Evolutionary conservation across 2,888 invertebrate species (phyloP).

Genomic region (Hemithea aestivaria): DNA sequence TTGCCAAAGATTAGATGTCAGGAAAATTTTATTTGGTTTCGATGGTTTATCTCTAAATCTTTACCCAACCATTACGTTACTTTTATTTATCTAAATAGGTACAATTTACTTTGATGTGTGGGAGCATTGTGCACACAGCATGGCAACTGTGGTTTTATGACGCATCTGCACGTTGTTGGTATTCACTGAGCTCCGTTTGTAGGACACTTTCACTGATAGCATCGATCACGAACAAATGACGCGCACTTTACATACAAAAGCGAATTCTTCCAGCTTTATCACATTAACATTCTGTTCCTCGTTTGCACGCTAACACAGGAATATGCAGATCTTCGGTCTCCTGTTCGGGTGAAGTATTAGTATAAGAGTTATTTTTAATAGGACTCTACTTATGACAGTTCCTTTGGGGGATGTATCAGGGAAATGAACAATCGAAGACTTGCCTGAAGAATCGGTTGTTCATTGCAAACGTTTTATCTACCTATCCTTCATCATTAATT

Average conservation of each 20-base stretch:
- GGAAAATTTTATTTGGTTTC: no score
- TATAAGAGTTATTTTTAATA: neutral
- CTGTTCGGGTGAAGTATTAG: conserved; percentile 82
- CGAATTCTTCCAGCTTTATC: neutral
- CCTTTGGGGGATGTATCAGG: no score
- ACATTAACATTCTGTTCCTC: conserved; percentile 26
- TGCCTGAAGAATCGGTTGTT: no score
- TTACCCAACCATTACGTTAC: no score
- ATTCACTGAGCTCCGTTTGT: conserved; percentile 17
- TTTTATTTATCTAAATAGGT: no score
- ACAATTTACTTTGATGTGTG: neutral
- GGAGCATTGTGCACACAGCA: conserved; percentile 1
- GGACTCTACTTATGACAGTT: no score
- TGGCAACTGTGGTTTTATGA: conserved; percentile 4
- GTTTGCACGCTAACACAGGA: conserved; percentile 75
- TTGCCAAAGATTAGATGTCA: no score
- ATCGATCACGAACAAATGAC: conserved; percentile 18
- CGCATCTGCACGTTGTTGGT: conserved; percentile 6
- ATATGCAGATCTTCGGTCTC: conserved; percentile 86
- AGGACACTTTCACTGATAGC: conserved; percentile 28
- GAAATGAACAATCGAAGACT: no score
- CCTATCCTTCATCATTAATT: no score
- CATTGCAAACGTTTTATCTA: no score
- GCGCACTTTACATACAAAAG: conserved; percentile 14
- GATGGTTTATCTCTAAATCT: no score